Evolutionary conservation across 2,888 invertebrate species (phyloP).

Genomic region (Eucera pruinosa): DNA sequence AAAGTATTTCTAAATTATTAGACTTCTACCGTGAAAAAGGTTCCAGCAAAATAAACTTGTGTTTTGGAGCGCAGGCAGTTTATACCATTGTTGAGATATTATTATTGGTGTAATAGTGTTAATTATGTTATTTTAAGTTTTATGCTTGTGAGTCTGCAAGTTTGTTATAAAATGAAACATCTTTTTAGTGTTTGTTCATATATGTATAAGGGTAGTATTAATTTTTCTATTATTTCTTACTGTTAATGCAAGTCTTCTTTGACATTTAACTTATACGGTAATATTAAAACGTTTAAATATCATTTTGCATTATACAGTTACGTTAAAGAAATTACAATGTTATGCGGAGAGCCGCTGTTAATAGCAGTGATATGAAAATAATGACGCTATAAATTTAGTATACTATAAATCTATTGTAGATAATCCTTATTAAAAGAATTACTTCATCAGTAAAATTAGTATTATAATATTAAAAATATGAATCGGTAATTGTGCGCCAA

Average conservation of each 20-base stretch:
- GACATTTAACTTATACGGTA: too few relatives aligned
- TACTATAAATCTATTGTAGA: background rate
- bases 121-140: background rate
- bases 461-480: conserved; percentile 8
- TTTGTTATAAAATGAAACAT: too few relatives aligned
- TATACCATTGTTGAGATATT: background rate
- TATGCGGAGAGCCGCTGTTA: background rate
- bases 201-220: too few relatives aligned
- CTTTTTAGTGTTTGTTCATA: too few relatives aligned
- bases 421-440: background rate
- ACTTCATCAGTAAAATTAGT: background rate
- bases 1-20: conserved; percentile 6
- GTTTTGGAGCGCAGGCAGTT: background rate
- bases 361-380: background rate
- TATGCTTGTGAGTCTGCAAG: too few relatives aligned
- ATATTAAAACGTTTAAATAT: too few relatives aligned
- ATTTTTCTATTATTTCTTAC: too few relatives aligned
- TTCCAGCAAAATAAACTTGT: background rate
- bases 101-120: background rate
- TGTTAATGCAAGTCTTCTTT: too few relatives aligned
- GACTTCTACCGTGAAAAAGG: background rate
- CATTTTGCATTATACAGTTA: too few relatives aligned
- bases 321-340: background rate
- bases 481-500: conserved; percentile 24
- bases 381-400: background rate